A percentile compares a stretch with the other conserved stretches of the same genome.
These are phyloP conservation scores for Masnerella sp. DNA, from an alignment of 2,888 invertebrate genomes.

Conservation along the genomic window DNA sequence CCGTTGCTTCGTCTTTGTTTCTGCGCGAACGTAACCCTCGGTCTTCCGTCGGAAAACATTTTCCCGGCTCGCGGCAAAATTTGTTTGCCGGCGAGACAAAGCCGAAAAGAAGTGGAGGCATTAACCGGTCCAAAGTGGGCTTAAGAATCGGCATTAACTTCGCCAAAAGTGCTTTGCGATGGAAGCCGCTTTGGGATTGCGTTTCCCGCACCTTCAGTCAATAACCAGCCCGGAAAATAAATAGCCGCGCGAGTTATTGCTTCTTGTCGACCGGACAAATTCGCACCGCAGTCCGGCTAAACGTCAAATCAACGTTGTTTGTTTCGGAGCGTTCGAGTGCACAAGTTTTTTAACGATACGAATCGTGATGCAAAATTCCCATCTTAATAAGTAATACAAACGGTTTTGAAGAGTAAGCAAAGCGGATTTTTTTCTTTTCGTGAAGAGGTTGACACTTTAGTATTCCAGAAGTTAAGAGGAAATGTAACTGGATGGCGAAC, in stretches of 20 bases:
- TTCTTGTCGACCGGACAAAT: slow-evolving; percentile 6
- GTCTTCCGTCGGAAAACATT: slow-evolving; percentile 27
- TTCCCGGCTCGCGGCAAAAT: slow-evolving; percentile 52
- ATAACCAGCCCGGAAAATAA: slow-evolving; percentile 43
- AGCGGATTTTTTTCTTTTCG: too few species aligned
- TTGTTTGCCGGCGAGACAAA: slow-evolving; percentile 53
- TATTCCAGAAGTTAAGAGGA: too few species aligned
- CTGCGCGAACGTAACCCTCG: slow-evolving; percentile 10
- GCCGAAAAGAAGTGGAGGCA: slow-evolving; percentile 43
- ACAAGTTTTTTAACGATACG: too few species aligned
- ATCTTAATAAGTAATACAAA: too few species aligned
- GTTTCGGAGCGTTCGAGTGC: too few species aligned
- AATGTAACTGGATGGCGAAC: too few species aligned
- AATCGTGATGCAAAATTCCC: too few species aligned
- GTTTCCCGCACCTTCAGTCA: slow-evolving; percentile 29
- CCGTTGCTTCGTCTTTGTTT: slow-evolving; percentile 27
- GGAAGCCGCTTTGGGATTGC: slow-evolving; percentile 44
- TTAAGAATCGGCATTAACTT: slow-evolving; percentile 64
- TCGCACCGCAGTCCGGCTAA: too few species aligned
- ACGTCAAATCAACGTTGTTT: too few species aligned
- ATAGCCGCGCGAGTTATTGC: slow-evolving; percentile 42
- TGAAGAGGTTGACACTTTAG: too few species aligned
- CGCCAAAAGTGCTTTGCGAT: slow-evolving; percentile 59
- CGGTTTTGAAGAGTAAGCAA: too few species aligned
- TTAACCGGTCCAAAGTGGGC: slow-evolving; percentile 57